A percentile compares a stretch with the other conserved stretches of the same genome.
Evolutionary conservation across 2,113 vertebrate genomes (phyloP).

Genomic region (Ardeotis arabs): DNA sequence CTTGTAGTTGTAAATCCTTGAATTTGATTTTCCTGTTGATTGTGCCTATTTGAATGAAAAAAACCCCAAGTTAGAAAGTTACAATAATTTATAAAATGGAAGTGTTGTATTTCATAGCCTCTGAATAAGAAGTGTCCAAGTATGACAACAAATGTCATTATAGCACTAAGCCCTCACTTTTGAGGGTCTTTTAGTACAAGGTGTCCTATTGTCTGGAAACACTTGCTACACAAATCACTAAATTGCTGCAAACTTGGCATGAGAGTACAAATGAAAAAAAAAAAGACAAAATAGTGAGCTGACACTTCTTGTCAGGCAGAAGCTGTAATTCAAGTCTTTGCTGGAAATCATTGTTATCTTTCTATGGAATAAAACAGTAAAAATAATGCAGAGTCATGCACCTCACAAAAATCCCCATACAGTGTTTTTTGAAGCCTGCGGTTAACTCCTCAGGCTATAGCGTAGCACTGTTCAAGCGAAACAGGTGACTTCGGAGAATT

Average conservation of each 20-base stretch:
- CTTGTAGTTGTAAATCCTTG: not conserved
- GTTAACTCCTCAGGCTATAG: not conserved
- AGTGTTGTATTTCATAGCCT: not conserved
- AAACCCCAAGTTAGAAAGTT: not conserved
- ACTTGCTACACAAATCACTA: not conserved
- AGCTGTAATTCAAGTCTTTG: not conserved
- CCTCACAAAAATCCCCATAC: not conserved
- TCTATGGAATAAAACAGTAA: not conserved
- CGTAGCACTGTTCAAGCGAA: fast-evolving
- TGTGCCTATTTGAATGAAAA: not conserved
- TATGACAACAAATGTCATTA: not conserved
- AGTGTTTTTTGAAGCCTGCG: not conserved
- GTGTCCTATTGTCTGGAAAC: not conserved
- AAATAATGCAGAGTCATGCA: not conserved
- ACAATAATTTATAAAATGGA: not conserved
- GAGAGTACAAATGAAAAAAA: not conserved
- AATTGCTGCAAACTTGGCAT: not conserved
- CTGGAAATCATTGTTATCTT: not conserved
- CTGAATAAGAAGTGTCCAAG: not conserved
- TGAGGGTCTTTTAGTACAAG: not conserved
- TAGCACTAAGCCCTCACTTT: not conserved
- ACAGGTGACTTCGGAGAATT: not conserved
- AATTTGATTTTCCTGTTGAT: not conserved
- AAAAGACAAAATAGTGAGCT: not conserved
- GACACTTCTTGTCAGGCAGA: not conserved